Conservation (phyloP, 2,113 vertebrate species). For the Elephantulus edwardii region DNA sequence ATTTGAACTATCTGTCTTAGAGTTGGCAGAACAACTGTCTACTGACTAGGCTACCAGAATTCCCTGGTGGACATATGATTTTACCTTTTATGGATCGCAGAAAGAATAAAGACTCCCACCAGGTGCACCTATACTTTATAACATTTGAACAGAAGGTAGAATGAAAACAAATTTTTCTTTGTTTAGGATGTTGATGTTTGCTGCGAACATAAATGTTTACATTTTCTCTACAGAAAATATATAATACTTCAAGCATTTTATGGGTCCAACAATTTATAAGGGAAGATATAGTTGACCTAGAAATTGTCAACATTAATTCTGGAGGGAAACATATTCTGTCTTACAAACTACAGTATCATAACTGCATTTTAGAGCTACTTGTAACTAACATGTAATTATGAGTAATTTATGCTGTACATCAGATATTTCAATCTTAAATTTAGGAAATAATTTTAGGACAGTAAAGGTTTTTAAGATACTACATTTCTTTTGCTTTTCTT, state of each 20-base stretch:
- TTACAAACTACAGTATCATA: background rate
- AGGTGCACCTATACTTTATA: background rate
- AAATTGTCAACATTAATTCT: background rate
- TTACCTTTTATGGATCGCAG: background rate
- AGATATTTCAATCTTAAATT: constrained; percentile 9
- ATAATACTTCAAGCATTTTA: background rate
- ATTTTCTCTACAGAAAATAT: background rate
- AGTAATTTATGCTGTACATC: background rate
- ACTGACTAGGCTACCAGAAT: too few relatives aligned
- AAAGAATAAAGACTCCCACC: background rate
- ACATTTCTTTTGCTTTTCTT: constrained; percentile 20
- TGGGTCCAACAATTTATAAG: background rate
- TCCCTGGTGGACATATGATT: background rate
- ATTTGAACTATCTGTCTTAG: too few relatives aligned
- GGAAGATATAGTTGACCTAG: background rate
- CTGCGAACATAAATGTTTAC: background rate
- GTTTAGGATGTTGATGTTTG: background rate
- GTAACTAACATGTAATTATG: background rate
- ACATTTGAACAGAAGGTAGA: background rate
- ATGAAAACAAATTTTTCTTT: background rate
- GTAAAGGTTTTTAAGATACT: background rate
- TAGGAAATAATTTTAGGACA: constrained; percentile 10
- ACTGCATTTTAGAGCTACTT: background rate
- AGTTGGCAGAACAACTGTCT: too few relatives aligned
- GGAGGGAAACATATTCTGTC: background rate